Evolutionary conservation across 2,888 invertebrate genomes (phyloP).

Genomic region (Gastrophysa polygoni): DNA sequence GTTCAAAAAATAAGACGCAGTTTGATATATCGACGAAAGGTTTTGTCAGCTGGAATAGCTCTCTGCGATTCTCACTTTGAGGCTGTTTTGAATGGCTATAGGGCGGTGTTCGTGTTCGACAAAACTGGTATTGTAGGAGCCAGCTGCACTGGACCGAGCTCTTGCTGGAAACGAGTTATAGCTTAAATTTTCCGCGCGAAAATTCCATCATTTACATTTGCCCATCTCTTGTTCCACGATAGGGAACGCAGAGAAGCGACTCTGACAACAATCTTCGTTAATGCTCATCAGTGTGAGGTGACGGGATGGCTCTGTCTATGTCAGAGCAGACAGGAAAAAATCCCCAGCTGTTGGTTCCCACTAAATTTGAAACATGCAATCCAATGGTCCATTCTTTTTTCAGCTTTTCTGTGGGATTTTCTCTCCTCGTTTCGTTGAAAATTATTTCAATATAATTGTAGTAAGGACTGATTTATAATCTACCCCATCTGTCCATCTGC

Average conservation of each 20-base stretch:
- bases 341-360: too few relatives aligned
- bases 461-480: too few relatives aligned
- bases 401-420: too few relatives aligned
- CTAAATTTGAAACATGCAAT: too few relatives aligned
- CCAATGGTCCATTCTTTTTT: too few relatives aligned
- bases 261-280: not conserved
- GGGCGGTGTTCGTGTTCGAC: slow-evolving; percentile 56
- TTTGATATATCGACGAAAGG: slow-evolving; percentile 56
- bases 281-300: too few relatives aligned
- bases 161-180: slow-evolving; percentile 42
- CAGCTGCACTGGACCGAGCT: slow-evolving; percentile 53
- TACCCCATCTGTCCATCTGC: too few relatives aligned
- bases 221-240: slow-evolving; percentile 13
- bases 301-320: too few relatives aligned
- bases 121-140: slow-evolving; percentile 54
- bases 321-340: too few relatives aligned
- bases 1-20: slow-evolving; percentile 55
- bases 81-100: slow-evolving; percentile 56
- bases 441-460: too few relatives aligned
- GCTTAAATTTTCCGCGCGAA: slow-evolving; percentile 34
- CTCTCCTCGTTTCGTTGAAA: too few relatives aligned
- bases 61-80: slow-evolving; percentile 53
- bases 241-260: not conserved
- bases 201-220: slow-evolving; percentile 30
- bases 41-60: slow-evolving; percentile 57